Evolutionary conservation across 2,113 vertebrate genomes (phyloP), one percentile per base, ranked within the genome.

Genomic region (Nesogale talazaci): DNA sequence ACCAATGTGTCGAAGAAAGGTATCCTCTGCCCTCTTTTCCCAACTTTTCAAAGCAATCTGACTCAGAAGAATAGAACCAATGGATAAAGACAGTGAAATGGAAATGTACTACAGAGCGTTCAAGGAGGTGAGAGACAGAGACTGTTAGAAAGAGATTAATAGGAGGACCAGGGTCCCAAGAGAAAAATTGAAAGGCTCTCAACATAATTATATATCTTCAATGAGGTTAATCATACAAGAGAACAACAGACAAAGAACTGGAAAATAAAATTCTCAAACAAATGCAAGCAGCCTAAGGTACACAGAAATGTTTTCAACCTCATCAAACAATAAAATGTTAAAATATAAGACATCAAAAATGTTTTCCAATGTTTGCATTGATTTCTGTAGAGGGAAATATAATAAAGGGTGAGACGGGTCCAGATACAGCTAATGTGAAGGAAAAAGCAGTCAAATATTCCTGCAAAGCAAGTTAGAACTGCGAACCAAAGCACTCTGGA

Each of bases 381-480:
- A 72, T 20, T 27, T 89, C n/a, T 25, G 20, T 52, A 63, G 17
- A 40, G 16, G 9, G 31, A 70, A 23, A n/a, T 59, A 63, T 22
- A 19, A 14, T 4, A 29, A 22, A 61, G 12, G 16, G 9, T 40
- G 17, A 57, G 19, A 57, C 8, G 38, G 11, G n/a, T 34, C 1
- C 0, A 8, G 4, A 8, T 14, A 4, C 4, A 12, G 19, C 7
- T 29, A 19, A 42, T 12, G 3, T 1, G 6, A 15, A 12, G 2
- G 2, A 6, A 1, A 23, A 19, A 4, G 12, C 0, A 2, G 23
- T 1, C 20, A 27, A 19, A 3, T 1, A 2, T 52, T 78, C n/a
- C 19, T 40, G 10, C 36, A 38, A 22, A 25, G 23, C 17, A 46
- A 20, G 11, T 31, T 9, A 59, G 23, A 2, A 29, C 7, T 3